These are phyloP conservation scores for Frankliniella fusca DNA, from an alignment of 2,888 invertebrate genomes.

Conservation along the genomic window DNA sequence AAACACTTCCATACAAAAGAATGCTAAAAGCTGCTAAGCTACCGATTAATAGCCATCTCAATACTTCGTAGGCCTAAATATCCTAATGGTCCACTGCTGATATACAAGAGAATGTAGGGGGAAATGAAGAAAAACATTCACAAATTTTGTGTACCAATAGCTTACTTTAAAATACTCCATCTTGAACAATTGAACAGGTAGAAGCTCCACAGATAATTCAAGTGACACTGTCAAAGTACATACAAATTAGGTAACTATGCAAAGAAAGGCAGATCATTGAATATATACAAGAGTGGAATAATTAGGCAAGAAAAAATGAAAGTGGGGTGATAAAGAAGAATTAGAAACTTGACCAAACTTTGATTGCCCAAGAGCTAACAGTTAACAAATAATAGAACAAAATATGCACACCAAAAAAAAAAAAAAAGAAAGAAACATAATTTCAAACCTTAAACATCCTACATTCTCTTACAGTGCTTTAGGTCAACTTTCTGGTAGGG, in stretches of 20 bases:
- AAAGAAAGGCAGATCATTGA: slow-evolving; percentile 14
- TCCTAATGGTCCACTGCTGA: slow-evolving; percentile 26
- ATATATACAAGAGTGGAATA: slow-evolving; percentile 5
- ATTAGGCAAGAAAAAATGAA: neutral
- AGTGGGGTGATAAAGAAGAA: neutral
- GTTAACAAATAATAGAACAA: neutral
- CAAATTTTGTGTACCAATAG: neutral
- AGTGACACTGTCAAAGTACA: neutral
- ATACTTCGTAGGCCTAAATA: slow-evolving; percentile 23
- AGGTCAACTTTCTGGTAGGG: neutral
- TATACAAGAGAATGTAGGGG: slow-evolving; percentile 20
- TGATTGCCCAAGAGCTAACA: neutral
- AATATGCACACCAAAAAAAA: neutral
- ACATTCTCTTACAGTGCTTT: slow-evolving; percentile 15
- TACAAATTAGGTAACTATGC: neutral
- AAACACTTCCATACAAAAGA: neutral
- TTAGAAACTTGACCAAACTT: neutral
- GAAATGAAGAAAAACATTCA: slow-evolving; percentile 3
- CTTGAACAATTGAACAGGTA: neutral
- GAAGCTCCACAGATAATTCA: slow-evolving; percentile 1
- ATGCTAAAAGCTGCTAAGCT: slow-evolving; percentile 9
- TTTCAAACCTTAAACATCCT: neutral
- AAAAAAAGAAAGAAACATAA: neutral
- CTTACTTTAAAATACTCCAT: neutral
- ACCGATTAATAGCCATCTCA: neutral